These are phyloP conservation scores for Sciaenops ocellatus DNA, from an alignment of 2,797 vertebrate species.

Conservation along the genomic window DNA sequence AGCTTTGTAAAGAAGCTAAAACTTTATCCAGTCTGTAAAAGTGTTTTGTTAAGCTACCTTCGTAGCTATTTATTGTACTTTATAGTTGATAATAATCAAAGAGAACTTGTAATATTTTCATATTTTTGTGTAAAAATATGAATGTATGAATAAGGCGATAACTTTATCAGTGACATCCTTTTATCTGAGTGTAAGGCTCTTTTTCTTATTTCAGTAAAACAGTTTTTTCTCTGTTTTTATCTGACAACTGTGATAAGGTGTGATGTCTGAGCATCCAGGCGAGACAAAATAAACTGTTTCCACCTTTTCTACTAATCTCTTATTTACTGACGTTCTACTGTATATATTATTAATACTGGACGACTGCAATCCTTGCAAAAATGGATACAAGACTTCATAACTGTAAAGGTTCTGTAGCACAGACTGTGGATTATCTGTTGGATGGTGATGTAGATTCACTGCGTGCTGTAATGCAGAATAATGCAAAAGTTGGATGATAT, in stretches of 20 bases:
- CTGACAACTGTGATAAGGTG: slow-evolving; percentile 5
- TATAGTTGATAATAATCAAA: too few relatives aligned
- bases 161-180: slow-evolving; percentile 9
- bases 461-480: background rate
- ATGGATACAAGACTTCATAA: background rate
- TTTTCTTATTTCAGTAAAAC: slow-evolving; percentile 27
- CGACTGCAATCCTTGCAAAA: background rate
- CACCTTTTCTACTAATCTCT: slow-evolving; percentile 17
- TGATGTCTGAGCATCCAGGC: background rate
- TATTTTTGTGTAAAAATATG: background rate
- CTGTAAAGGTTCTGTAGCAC: background rate
- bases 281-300: background rate
- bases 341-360: background rate
- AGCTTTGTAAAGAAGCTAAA: background rate
- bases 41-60: background rate
- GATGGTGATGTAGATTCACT: slow-evolving; percentile 5
- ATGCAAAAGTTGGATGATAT: background rate
- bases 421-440: background rate
- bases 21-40: background rate
- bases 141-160: slow-evolving; percentile 2
- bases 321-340: background rate
- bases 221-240: slow-evolving; percentile 19
- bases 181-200: background rate
- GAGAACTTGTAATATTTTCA: background rate
- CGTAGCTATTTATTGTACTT: background rate